Evolutionary conservation across 2,888 invertebrate genomes (phyloP).

Genomic region (Pyrgus malvae): DNA sequence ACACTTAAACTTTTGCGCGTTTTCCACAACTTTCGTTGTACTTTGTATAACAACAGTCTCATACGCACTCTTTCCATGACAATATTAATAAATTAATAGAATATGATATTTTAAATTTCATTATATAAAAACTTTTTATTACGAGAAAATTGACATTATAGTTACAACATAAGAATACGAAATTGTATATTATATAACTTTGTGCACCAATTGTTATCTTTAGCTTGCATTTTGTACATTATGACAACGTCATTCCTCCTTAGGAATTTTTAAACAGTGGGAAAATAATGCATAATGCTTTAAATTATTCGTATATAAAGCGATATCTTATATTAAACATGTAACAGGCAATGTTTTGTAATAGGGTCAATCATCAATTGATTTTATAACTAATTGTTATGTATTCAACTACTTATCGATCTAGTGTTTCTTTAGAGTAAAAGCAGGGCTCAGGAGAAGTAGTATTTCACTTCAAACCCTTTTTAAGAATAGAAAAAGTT

Average conservation of each 20-base stretch:
- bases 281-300: constrained; percentile 27
- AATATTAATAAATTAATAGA: constrained; percentile 51
- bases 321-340: constrained; percentile 14
- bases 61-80: constrained; percentile 60
- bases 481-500: constrained; percentile 26
- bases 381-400: constrained; percentile 14
- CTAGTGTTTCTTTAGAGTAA: constrained; percentile 24
- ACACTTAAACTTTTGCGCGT: constrained; percentile 61
- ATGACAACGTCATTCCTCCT: constrained; percentile 5
- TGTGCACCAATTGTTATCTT: constrained; percentile 41
- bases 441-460: constrained; percentile 14
- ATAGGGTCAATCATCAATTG: constrained; percentile 18
- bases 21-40: constrained; percentile 60
- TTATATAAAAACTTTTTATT: constrained; percentile 63
- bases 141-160: constrained; percentile 73
- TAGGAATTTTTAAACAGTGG: constrained; percentile 23
- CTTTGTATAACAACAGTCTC: constrained; percentile 60
- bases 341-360: constrained; percentile 27
- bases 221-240: constrained; percentile 15
- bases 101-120: constrained; percentile 46
- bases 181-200: constrained; percentile 64
- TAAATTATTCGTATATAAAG: constrained; percentile 12
- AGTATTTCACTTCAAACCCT: constrained; percentile 11
- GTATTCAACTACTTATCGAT: constrained; percentile 18
- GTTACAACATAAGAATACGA: constrained; percentile 66